Conservation (phyloP, 64 coral and sea anemone species). For the Porites lutea region DNA sequence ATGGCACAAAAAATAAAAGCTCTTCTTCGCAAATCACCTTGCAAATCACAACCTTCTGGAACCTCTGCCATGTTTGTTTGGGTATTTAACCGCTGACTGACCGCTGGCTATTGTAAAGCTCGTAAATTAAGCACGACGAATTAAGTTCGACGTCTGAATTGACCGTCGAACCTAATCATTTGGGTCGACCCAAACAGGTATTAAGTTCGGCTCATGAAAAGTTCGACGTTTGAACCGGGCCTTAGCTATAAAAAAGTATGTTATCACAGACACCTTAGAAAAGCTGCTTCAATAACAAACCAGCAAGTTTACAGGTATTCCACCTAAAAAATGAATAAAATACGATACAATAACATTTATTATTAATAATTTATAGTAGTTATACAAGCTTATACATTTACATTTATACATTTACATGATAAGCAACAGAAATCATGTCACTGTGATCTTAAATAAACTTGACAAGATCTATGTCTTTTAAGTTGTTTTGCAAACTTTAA, state of each 20-base stretch:
- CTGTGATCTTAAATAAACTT: not conserved
- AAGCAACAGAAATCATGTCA: not conserved
- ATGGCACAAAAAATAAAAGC: too few relatives aligned
- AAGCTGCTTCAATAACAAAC: not conserved
- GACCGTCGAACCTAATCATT: conserved; percentile 29
- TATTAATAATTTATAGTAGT: not conserved
- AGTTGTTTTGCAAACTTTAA: conserved; percentile 4
- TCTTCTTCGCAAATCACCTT: not conserved
- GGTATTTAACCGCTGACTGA: too few relatives aligned
- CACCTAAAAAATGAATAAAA: conserved; percentile 1
- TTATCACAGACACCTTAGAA: not conserved
- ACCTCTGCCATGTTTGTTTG: not conserved
- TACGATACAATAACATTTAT: not conserved
- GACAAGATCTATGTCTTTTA: not conserved
- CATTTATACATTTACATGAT: not conserved
- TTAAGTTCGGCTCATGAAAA: not conserved
- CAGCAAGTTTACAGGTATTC: too few relatives aligned
- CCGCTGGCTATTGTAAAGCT: not conserved
- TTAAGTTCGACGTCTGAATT: conserved; percentile 28
- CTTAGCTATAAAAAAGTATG: not conserved
- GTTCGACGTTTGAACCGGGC: not conserved
- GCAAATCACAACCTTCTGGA: conserved; percentile 12
- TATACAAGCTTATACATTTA: not conserved
- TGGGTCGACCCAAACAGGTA: conserved; percentile 23
- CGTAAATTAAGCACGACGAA: conserved; percentile 27